Evolutionary conservation across 1,140 invertebrate species (phyloP).

Genomic region (Drosophila teissieri): DNA sequence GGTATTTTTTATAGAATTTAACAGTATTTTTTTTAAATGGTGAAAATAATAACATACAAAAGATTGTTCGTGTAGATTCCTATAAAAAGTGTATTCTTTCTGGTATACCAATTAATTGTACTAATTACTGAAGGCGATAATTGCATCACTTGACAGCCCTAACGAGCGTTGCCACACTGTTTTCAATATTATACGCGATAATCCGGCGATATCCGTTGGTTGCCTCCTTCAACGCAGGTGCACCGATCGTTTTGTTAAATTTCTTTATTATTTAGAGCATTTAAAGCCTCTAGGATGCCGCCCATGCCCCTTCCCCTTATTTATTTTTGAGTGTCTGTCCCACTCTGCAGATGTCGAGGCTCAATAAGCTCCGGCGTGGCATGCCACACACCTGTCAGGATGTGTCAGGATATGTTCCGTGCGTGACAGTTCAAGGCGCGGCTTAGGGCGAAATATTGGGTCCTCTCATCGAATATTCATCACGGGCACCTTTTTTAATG

Average conservation of each 20-base stretch:
- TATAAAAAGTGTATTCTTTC: too few species aligned
- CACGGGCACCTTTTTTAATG: constrained; percentile 20
- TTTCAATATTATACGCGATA: not conserved
- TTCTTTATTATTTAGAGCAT: not conserved
- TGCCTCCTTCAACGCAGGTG: constrained; percentile 35
- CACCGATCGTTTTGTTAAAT: not conserved
- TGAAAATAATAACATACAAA: too few species aligned
- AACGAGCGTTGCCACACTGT: not conserved
- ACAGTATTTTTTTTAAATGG: too few species aligned
- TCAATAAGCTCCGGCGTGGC: constrained; percentile 13
- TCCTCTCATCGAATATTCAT: constrained; percentile 38
- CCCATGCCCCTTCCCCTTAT: constrained; percentile 71
- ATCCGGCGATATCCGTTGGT: constrained; percentile 21
- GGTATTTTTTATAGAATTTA: too few species aligned
- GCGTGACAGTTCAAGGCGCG: constrained; percentile 42
- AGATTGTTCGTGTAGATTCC: too few species aligned
- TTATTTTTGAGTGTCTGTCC: constrained; percentile 49
- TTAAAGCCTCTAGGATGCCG: constrained; percentile 85
- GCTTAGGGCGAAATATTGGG: constrained; percentile 26
- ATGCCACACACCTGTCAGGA: constrained; percentile 36
- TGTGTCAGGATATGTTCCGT: constrained; percentile 8
- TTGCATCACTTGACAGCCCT: not conserved
- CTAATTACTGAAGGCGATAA: too few species aligned
- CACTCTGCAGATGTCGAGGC: constrained; percentile 3
- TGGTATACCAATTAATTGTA: too few species aligned